Conservation (phyloP, 2,888 invertebrate species). For the Caenorhabditis imperialis region DNA sequence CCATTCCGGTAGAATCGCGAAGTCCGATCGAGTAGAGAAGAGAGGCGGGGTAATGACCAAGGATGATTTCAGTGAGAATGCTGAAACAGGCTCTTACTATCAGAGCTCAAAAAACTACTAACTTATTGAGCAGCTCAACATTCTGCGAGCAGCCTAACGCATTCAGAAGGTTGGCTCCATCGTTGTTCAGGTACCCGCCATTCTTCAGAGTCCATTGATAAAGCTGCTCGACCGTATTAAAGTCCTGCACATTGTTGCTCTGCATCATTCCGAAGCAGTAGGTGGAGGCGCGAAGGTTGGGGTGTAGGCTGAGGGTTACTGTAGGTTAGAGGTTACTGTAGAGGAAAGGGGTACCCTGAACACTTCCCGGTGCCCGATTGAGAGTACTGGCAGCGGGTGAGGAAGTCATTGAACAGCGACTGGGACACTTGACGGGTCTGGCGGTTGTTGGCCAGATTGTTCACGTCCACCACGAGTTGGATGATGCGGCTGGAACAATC, state of each 20-base stretch:
- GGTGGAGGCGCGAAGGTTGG: slow-evolving; percentile 35
- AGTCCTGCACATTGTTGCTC: background rate
- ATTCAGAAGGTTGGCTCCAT: slow-evolving; percentile 31
- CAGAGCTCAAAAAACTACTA: too few relatives aligned
- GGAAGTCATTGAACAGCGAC: slow-evolving; percentile 34
- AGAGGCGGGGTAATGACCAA: slow-evolving; percentile 25
- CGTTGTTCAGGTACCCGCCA: slow-evolving; percentile 29
- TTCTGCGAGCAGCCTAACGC: slow-evolving; percentile 36
- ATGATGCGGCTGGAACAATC: slow-evolving; percentile 39
- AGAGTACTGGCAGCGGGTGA: slow-evolving; percentile 29
- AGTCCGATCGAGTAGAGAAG: slow-evolving; percentile 37
- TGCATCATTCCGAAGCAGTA: slow-evolving; percentile 51
- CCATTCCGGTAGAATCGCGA: slow-evolving; percentile 13
- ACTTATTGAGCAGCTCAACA: too few relatives aligned
- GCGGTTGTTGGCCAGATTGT: slow-evolving; percentile 20
- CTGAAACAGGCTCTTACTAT: too few relatives aligned
- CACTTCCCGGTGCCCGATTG: slow-evolving; percentile 43
- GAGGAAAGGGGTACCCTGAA: too few relatives aligned
- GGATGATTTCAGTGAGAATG: slow-evolving; percentile 9
- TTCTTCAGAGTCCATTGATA: slow-evolving; percentile 19
- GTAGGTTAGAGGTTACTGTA: too few relatives aligned
- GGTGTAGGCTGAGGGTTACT: slow-evolving; percentile 26
- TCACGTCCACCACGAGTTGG: slow-evolving; percentile 32
- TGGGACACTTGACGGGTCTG: slow-evolving; percentile 14
- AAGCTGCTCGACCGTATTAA: slow-evolving; percentile 8